phyloP scores from a whole-genome alignment of 2,888 invertebrate species.

The Rhopalosiphum nymphaeae region DNA sequence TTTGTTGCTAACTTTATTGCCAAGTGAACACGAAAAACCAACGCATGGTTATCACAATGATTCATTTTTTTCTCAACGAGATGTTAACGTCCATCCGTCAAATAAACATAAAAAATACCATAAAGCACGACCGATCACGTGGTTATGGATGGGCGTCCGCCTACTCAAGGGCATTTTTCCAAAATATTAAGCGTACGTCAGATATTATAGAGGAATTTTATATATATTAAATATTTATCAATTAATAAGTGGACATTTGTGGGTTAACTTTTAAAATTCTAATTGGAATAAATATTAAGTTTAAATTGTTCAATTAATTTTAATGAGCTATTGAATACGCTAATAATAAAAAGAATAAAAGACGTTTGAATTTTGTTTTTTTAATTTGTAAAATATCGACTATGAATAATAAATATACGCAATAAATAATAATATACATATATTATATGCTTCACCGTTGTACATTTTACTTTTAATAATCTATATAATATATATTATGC shows the following conservation, averaged over 20 bases:
- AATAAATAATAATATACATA: background rate
- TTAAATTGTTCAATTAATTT: background rate
- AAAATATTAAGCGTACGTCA: background rate
- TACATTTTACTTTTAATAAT: background rate
- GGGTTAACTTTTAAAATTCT: background rate
- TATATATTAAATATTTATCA: background rate
- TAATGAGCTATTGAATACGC: background rate
- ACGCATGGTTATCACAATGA: background rate
- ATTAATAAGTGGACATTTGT: background rate
- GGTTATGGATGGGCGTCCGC: background rate
- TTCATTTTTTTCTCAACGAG: constrained; percentile 3
- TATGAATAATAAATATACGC: background rate
- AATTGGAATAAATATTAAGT: background rate
- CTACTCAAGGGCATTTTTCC: background rate
- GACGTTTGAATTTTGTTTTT: background rate
- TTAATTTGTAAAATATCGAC: background rate
- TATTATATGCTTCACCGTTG: background rate
- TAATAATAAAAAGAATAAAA: background rate
- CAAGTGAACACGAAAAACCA: background rate
- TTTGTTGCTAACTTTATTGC: background rate
- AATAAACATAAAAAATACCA: background rate
- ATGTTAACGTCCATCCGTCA: background rate
- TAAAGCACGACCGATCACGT: background rate
- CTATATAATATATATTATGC: background rate
- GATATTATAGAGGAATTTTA: background rate